Evolutionary conservation across 2,888 invertebrate genomes (phyloP), one percentile per base, ranked within the genome.

Genomic region (Sisyra nigra): DNA sequence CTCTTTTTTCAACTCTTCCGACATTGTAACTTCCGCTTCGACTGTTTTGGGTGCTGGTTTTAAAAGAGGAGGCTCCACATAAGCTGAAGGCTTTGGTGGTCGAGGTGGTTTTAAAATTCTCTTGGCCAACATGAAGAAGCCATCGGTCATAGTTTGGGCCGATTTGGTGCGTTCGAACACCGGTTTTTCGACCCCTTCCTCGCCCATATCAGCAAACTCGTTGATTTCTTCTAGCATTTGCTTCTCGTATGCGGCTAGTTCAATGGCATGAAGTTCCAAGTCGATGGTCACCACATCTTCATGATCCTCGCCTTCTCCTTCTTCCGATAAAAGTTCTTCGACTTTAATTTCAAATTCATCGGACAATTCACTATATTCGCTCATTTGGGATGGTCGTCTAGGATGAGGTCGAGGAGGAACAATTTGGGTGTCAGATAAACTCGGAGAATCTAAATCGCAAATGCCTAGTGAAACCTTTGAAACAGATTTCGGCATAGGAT

Each of bases 391-490:
- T 5, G 24, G 24, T 24, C 53, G 6, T 52, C 50, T 39, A 52
- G 53, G 5, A 50, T 44, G 3, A 50, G 49, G 11, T 44, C 42
- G 1, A 51, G 53, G 32, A 48, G 61, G 69, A 33, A 66, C 62
- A 51, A 71, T 66, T 53, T 74, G 73, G 40, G 74, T 74, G 55
- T 72, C 72, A 35, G 72, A 72, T 49, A 74, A 63, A 54, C 71
- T 72, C 17, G 74, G 71, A 19, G 73, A 73, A 53, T 74, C 73
- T 57, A 74, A 53, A 54, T 63, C 62, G 3, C 57, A 57, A 3
- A 62, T 52, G 7, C 49, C 49, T 15, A 54, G 50, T 6, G 48
- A 19, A 39, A 14, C 11, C 13, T 18, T 13, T 38, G 29, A 36
- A 15, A 13, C 18, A 14, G 31, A 44, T 32, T 50, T 48, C 2